Conservation (phyloP, 2,888 invertebrate species). For the Drosophila paramelanica region DNA sequence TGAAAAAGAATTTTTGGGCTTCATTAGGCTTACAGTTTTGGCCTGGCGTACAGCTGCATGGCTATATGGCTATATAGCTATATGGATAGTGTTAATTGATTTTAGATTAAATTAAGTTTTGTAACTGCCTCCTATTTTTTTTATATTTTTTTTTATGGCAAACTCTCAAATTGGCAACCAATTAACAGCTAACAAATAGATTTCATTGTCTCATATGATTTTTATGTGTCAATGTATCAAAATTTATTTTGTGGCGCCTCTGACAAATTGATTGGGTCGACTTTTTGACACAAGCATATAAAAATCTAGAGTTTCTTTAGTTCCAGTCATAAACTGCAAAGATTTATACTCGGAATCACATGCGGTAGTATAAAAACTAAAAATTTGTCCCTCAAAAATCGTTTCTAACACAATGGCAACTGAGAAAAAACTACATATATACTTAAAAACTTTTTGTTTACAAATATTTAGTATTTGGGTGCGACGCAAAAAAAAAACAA, state of each 20-base stretch:
- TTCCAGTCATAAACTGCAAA: conserved; percentile 5
- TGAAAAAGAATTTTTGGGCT: conserved; percentile 61
- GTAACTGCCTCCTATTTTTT: conserved; percentile 15
- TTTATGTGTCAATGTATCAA: conserved; percentile 52
- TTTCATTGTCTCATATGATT: conserved; percentile 45
- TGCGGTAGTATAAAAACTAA: not conserved
- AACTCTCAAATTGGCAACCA: conserved; percentile 59
- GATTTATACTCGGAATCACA: not conserved
- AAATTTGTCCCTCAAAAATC: not conserved
- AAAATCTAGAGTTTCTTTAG: too few relatives aligned
- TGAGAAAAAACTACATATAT: not conserved
- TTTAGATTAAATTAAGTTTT: conserved; percentile 63
- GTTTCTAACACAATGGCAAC: too few relatives aligned
- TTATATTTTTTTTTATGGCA: not conserved
- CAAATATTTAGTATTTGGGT: not conserved
- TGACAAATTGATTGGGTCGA: conserved; percentile 54
- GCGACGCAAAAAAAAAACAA: conserved; percentile 2
- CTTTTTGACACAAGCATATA: conserved; percentile 1
- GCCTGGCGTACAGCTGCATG: conserved; percentile 21
- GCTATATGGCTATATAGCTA: conserved; percentile 25
- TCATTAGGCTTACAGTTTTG: conserved; percentile 55
- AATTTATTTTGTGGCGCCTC: conserved; percentile 38
- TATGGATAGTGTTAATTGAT: conserved; percentile 56
- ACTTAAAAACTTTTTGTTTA: not conserved
- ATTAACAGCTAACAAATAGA: conserved; percentile 78